Evolutionary conservation across 2,113 vertebrate genomes (phyloP).

Genomic region (Crotalus tigris): DNA sequence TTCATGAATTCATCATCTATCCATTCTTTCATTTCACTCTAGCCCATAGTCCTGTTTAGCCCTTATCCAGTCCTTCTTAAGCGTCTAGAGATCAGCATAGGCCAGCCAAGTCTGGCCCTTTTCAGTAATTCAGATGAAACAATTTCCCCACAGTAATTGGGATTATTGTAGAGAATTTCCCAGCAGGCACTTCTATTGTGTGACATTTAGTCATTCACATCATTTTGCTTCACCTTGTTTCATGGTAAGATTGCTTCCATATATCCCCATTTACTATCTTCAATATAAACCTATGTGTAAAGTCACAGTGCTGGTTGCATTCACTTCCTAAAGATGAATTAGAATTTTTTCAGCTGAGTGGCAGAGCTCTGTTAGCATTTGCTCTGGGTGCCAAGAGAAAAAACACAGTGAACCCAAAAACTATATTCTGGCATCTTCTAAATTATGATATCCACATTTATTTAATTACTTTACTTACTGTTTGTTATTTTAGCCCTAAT

Average conservation of each 20-base stretch:
- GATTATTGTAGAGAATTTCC: background rate
- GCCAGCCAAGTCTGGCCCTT: background rate
- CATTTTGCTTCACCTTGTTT: background rate
- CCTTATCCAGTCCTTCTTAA: background rate
- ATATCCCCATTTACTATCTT: background rate
- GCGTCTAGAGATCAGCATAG: background rate
- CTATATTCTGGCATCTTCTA: background rate
- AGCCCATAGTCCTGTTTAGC: background rate
- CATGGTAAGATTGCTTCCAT: background rate
- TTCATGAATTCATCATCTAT: background rate
- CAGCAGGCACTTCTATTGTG: background rate
- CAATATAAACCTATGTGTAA: background rate
- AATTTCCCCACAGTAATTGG: background rate
- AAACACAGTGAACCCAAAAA: background rate
- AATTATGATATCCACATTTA: background rate
- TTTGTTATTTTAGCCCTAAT: slow-evolving; percentile 36
- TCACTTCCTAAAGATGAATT: background rate
- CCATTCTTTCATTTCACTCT: background rate
- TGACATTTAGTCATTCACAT: background rate
- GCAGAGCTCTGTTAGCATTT: background rate
- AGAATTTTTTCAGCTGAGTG: background rate
- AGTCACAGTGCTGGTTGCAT: background rate
- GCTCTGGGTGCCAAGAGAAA: background rate
- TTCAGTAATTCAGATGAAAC: background rate
- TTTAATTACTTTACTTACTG: background rate